These are phyloP conservation scores for Drosophila melanosoma DNA, from an alignment of 2,888 invertebrate genomes.

Conservation along the genomic window DNA sequence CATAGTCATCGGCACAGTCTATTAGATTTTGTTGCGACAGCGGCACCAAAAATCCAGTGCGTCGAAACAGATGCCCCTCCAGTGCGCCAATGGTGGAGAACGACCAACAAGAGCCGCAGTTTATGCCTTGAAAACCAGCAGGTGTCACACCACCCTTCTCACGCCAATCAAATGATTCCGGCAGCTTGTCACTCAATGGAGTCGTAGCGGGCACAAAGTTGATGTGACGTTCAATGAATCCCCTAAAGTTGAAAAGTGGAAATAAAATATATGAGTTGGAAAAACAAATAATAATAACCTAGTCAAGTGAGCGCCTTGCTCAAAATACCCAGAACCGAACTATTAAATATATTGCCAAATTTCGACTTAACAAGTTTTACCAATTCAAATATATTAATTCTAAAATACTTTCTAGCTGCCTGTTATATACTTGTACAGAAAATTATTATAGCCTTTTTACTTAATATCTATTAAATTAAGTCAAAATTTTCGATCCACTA, in stretches of 20 bases:
- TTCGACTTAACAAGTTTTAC: background rate
- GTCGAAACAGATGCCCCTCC: slow-evolving; percentile 83
- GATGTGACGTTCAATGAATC: slow-evolving; percentile 71
- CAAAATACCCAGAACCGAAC: background rate
- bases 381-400: no score
- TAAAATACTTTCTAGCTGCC: no score
- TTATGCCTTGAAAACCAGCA: slow-evolving; percentile 80
- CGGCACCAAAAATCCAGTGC: slow-evolving; percentile 81
- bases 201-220: slow-evolving; percentile 75
- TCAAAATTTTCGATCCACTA: background rate
- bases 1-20: slow-evolving; percentile 83
- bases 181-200: slow-evolving; percentile 57
- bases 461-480: background rate
- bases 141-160: slow-evolving; percentile 83
- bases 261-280: background rate
- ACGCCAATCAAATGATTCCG: slow-evolving; percentile 84
- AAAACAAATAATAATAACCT: background rate
- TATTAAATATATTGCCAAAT: background rate
- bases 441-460: no score
- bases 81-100: slow-evolving; percentile 82
- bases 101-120: slow-evolving; percentile 83
- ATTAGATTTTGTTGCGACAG: slow-evolving; percentile 84
- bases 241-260: slow-evolving; percentile 50
- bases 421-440: no score
- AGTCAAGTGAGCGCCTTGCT: background rate